These are phyloP conservation scores for Calycopis cecrops DNA, from an alignment of 1,140 invertebrate species.

Conservation along the genomic window DNA sequence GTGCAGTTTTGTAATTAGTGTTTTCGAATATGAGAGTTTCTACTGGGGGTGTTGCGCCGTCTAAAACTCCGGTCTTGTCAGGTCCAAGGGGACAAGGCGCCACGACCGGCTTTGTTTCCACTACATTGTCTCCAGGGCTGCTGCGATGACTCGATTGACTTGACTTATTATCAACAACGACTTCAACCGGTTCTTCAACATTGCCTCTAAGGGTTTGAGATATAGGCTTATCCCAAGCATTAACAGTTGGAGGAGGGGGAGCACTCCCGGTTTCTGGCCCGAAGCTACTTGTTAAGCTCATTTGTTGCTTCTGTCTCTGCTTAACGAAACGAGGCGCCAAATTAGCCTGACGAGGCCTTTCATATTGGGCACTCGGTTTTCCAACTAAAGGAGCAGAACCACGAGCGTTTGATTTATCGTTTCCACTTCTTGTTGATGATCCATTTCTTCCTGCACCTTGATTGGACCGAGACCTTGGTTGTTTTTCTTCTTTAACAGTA, in stretches of 20 bases:
- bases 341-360: slow-evolving; percentile 77
- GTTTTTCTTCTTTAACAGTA: slow-evolving; percentile 67
- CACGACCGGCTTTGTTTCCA: slow-evolving; percentile 60
- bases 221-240: slow-evolving; percentile 92
- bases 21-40: slow-evolving; percentile 95
- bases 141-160: slow-evolving; percentile 75
- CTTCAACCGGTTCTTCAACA: slow-evolving; percentile 61
- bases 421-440: slow-evolving; percentile 60
- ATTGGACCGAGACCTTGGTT: slow-evolving; percentile 66
- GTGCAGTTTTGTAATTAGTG: slow-evolving; percentile 87
- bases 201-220: slow-evolving; percentile 77
- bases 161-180: slow-evolving; percentile 59
- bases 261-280: slow-evolving; percentile 63
- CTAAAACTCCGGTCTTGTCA: slow-evolving; percentile 76
- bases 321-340: slow-evolving; percentile 89
- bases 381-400: slow-evolving; percentile 57
- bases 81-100: slow-evolving; percentile 39
- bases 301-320: slow-evolving; percentile 75
- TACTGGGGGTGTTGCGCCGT: slow-evolving; percentile 85
- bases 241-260: slow-evolving; percentile 81
- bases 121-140: slow-evolving; percentile 76
- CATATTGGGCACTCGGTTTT: slow-evolving; percentile 72
- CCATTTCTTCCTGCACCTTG: slow-evolving; percentile 65
- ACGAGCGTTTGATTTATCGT: slow-evolving; percentile 64
- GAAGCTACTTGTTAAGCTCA: slow-evolving; percentile 51